A percentile compares a stretch with the other conserved stretches of the same genome.
These are phyloP conservation scores for Salvelinus namaycush DNA, from an alignment of 2,113 vertebrate species.

Conservation along the genomic window DNA sequence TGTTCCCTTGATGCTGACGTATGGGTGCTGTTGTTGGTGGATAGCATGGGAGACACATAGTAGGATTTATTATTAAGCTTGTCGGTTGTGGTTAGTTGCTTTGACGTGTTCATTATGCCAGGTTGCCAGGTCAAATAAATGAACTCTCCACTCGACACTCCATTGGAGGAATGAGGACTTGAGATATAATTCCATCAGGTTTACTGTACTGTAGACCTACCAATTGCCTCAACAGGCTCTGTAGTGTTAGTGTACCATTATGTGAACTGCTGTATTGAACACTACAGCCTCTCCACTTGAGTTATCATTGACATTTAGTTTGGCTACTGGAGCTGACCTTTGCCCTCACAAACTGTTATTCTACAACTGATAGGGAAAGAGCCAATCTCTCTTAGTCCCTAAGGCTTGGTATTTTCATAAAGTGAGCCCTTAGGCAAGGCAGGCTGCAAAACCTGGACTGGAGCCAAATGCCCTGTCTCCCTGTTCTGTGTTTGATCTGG, in stretches of 20 bases:
- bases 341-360: conserved; percentile 20
- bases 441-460: neutral
- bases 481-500: neutral
- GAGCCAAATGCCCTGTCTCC: neutral
- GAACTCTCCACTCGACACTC: too few relatives aligned
- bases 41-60: neutral
- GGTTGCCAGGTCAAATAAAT: neutral
- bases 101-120: conserved; percentile 1
- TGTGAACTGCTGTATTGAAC: too few relatives aligned
- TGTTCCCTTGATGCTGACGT: neutral
- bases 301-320: conserved; percentile 43
- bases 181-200: too few relatives aligned
- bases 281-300: too few relatives aligned
- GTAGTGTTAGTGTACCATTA: too few relatives aligned
- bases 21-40: conserved; percentile 7
- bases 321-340: conserved; percentile 37
- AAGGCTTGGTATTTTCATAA: neutral
- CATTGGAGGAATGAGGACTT: too few relatives aligned
- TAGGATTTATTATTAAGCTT: neutral
- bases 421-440: neutral
- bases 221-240: too few relatives aligned
- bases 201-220: too few relatives aligned
- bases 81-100: neutral
- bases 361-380: conserved; percentile 45
- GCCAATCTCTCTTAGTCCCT: conserved; percentile 18